A percentile compares a stretch with the other conserved stretches of the same genome.
Evolutionary conservation across 2,797 vertebrate genomes (phyloP).

Genomic region (Glyptemys insculpta): DNA sequence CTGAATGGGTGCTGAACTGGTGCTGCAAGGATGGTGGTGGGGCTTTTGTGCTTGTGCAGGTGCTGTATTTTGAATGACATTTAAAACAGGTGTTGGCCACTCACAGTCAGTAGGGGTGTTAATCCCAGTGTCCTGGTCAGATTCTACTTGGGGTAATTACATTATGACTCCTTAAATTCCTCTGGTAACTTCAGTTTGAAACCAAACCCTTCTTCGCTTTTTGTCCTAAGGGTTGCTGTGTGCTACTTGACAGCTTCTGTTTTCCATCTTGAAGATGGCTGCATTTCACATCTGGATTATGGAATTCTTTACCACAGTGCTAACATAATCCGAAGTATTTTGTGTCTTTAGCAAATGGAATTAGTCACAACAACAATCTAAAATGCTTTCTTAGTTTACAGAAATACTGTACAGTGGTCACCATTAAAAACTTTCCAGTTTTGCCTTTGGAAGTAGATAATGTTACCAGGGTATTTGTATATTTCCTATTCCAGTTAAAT

Average conservation of each 20-base stretch:
- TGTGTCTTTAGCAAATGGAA: neutral
- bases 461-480: neutral
- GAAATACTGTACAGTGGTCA: neutral
- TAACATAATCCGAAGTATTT: slow-evolving; percentile 15
- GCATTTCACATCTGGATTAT: neutral
- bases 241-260: slow-evolving; percentile 1
- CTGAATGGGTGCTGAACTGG: too few species aligned
- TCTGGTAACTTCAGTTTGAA: neutral
- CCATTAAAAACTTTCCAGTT: neutral
- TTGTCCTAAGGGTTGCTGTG: neutral
- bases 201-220: neutral
- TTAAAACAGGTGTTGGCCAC: neutral
- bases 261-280: slow-evolving; percentile 12
- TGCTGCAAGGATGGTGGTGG: neutral
- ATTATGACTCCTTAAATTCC: neutral
- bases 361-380: neutral
- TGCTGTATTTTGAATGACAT: neutral
- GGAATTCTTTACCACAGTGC: neutral
- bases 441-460: neutral
- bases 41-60: neutral
- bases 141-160: neutral
- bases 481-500: neutral
- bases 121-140: slow-evolving; percentile 9
- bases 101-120: neutral
- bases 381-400: neutral